Base-by-base conservation (phyloP, 2,888 invertebrate genomes). In the Netelia virgata region DNA sequence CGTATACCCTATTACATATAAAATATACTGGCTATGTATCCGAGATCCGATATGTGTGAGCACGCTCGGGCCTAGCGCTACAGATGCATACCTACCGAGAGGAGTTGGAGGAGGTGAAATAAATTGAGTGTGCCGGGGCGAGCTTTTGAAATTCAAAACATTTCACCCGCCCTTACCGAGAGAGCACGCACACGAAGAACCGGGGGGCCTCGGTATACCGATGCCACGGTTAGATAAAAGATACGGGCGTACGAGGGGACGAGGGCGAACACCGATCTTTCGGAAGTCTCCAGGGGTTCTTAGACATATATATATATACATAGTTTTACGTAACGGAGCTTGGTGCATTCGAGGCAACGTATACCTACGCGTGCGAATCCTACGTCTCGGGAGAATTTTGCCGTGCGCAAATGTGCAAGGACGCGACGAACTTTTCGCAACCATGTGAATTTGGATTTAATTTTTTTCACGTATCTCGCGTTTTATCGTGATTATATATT, bases 71-170 rank as follows among this genome's bases (percentile, higher is more conserved):
- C 20, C 36, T 8, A 61, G 43, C 16, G 36, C 16, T 28, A 73
- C 55, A 47, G 47, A 28, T 61, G 23, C 36, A 47, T 57, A 47
- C 55, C 10, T 57, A 47, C 55, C 10, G 41, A 3, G 23, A 23
- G 6, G 63, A 79, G 75, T 75, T 82, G 66, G 79, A 72, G 78
- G 75, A 82, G 78, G 82, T 82, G 84, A 82, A 85, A 82, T 85
- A 82, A 82, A 85, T 85, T 79, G 84, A 85, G 82, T 79, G 78
- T 66, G 75, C 78, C 47, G 72, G 64, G 66, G 78, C 72, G 82
- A 78, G 79, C 84, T 82, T 85, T 85, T 78, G 78, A 85, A 85
- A 82, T 82, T 82, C 84, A 82, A 82, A 85, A 82, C 82, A 85
- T 85, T 79, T 75, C 78, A 82, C 82, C 78, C 53, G 66, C 70